Evolutionary conservation across 2,888 invertebrate genomes (phyloP).

Genomic region (Heliconius sara): DNA sequence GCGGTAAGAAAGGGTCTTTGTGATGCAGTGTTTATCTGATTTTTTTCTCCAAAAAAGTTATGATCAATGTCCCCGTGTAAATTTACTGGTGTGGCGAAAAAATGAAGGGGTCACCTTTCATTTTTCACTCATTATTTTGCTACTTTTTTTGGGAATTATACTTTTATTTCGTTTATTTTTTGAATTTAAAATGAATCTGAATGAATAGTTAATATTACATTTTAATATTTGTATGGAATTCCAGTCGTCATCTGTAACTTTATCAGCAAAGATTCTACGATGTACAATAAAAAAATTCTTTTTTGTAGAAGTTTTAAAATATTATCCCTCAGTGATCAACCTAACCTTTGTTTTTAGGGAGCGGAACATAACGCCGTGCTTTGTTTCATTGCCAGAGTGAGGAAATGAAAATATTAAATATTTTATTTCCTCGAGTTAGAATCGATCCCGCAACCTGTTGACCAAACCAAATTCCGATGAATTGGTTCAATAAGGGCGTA

Average conservation of each 20-base stretch:
- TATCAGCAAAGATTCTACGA: not conserved
- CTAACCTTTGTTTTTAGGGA: too few species aligned
- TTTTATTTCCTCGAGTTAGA: too few species aligned
- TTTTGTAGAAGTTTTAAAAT: too few species aligned
- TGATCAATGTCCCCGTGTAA: constrained; percentile 58
- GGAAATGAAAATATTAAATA: too few species aligned
- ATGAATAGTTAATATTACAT: not conserved
- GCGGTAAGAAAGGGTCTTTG: constrained; percentile 82
- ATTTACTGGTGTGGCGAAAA: constrained; percentile 24
- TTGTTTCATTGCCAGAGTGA: too few species aligned
- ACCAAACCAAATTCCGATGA: too few species aligned
- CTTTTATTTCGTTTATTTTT: not conserved
- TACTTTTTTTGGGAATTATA: not conserved
- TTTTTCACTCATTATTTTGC: constrained; percentile 10
- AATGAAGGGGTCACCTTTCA: constrained; percentile 2
- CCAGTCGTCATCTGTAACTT: not conserved
- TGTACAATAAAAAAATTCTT: too few species aligned
- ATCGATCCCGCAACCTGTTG: too few species aligned
- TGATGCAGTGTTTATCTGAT: constrained; percentile 57
- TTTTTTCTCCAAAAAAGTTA: constrained; percentile 46
- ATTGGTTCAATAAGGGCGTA: too few species aligned
- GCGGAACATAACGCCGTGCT: too few species aligned
- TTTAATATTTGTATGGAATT: not conserved
- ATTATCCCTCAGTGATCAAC: too few species aligned
- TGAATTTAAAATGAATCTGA: not conserved